Evolutionary conservation across 2,797 vertebrate species (phyloP), one percentile per base, ranked within the genome.

Genomic region (Amphiprion clarkii): DNA sequence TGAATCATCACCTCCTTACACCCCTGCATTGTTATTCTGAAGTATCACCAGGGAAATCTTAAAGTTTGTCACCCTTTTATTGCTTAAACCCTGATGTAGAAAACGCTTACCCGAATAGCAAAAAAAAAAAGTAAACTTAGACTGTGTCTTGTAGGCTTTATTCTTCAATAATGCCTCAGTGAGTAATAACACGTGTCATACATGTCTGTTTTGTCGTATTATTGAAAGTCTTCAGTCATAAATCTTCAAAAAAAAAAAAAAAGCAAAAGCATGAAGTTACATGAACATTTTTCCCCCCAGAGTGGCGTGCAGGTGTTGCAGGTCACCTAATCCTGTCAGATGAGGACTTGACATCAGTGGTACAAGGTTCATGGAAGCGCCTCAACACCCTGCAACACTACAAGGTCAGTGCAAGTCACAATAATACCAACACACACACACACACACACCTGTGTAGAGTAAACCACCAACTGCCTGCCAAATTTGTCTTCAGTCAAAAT

Each of bases 341-440:
- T 5, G 98, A 99, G 88, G 98, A 99, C 60, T 94, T 99, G 87
- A 99, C 98, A 0, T 99, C 98, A 1, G 96, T 98, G 4, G 93
- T 97, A 27, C 97, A 98, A 82, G 98, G 97, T 42, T 95, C 94
- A 14, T 99, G 98, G 98, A 97, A 98, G 72, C 96, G 97, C 19
- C 94, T 99, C 59, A 99, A 99, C 62, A 99, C 98, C 1, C 91
- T 99, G 82, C 98, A 99, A 68, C 98, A 99, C 88, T 99, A 99
- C 83, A 99, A 99, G 98, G 98, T 99, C 53, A 76, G 79, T 23
- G 16, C 36, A 42, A n/a, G 10, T 68, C 19, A 54, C 48, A 17
- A 42, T 46, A 2, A 39, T 6, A 13, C 12, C n/a, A 12, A 29
- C 48, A 57, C 10, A 53, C 17, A 54, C 27, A 42, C 2, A 27